These are phyloP conservation scores for Willisornis vidua DNA, from an alignment of 2,113 vertebrate genomes.

Conservation along the genomic window DNA sequence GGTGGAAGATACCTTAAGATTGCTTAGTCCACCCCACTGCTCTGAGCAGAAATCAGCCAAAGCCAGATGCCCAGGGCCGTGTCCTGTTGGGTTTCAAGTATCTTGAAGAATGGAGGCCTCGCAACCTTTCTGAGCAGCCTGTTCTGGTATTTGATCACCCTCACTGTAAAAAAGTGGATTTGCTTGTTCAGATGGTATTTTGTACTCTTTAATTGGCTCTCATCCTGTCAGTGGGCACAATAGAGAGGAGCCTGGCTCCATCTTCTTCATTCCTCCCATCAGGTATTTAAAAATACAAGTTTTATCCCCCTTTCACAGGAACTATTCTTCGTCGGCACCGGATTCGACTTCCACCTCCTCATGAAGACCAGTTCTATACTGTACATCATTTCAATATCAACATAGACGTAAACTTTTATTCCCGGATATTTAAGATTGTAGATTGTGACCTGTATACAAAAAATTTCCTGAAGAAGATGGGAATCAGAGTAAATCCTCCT, in stretches of 20 bases:
- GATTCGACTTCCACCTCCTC: conserved; percentile 85
- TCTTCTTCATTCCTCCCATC: background rate
- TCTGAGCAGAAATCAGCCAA: background rate
- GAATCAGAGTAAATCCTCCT: conserved; percentile 77
- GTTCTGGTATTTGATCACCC: background rate
- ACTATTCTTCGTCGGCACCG: conserved; percentile 84
- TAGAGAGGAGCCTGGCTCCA: background rate
- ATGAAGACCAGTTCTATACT: conserved; percentile 86
- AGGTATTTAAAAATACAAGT: background rate
- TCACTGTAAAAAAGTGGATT: background rate
- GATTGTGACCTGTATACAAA: conserved; percentile 88
- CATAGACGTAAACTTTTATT: conserved; percentile 83
- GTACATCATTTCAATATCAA: conserved; percentile 88
- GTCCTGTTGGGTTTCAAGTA: background rate
- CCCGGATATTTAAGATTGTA: conserved; percentile 81
- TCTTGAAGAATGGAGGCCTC: background rate
- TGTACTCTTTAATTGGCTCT: background rate
- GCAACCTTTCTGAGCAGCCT: background rate
- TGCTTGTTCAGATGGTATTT: background rate
- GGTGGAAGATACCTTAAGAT: background rate
- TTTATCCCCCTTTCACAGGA: conserved; percentile 68
- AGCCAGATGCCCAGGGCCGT: background rate
- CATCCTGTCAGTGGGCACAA: background rate
- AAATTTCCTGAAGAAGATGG: conserved; percentile 86
- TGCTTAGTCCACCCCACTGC: fast-evolving